These are phyloP conservation scores for Syritta pipiens DNA, from an alignment of 2,888 invertebrate genomes.

Conservation along the genomic window DNA sequence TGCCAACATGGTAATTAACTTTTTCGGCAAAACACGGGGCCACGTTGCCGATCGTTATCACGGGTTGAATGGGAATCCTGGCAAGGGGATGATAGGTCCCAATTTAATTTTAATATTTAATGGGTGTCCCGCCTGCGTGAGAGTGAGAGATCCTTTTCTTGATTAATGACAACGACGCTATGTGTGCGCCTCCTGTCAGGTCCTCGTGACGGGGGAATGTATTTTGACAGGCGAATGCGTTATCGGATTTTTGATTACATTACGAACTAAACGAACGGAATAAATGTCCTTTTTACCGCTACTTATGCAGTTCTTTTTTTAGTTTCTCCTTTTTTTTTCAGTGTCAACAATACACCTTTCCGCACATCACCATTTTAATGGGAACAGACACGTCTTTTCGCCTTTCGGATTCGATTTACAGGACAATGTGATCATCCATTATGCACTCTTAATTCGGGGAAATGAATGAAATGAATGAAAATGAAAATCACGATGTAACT, in stretches of 20 bases:
- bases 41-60: slow-evolving; percentile 43
- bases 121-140: slow-evolving; percentile 1
- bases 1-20: slow-evolving; percentile 66
- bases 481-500: slow-evolving; percentile 45
- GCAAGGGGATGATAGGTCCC: slow-evolving; percentile 53
- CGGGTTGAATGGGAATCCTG: slow-evolving; percentile 45
- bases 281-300: slow-evolving; percentile 49
- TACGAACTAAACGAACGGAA: slow-evolving; percentile 56
- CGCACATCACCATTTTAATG: neutral
- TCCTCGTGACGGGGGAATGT: slow-evolving; percentile 31
- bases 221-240: slow-evolving; percentile 65
- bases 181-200: neutral
- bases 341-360: no score
- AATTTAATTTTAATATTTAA: slow-evolving; percentile 56
- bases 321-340: no score
- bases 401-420: slow-evolving; percentile 23
- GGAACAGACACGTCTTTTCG: slow-evolving; percentile 25
- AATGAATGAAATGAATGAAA: slow-evolving; percentile 19
- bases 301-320: slow-evolving; percentile 44
- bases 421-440: slow-evolving; percentile 32
- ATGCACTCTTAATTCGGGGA: slow-evolving; percentile 23
- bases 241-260: slow-evolving; percentile 54
- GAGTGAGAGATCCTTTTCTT: slow-evolving; percentile 24
- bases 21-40: slow-evolving; percentile 22
- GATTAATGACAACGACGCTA: slow-evolving; percentile 40